phyloP scores from a whole-genome alignment of 2,113 vertebrate genomes.

The Plecotus auritus region DNA sequence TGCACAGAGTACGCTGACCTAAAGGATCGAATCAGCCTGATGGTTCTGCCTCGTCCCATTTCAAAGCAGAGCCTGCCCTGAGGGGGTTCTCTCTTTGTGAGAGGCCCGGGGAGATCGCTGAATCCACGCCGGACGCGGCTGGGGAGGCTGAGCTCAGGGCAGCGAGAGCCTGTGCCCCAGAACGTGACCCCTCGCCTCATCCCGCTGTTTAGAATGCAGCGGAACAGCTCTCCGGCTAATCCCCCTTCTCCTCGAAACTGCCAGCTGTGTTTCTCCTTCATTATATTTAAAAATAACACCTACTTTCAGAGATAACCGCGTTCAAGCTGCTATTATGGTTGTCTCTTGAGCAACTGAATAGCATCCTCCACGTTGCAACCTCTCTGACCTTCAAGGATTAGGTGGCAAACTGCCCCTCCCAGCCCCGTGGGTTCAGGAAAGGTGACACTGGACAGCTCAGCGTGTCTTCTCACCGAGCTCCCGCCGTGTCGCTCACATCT shows the following conservation, averaged over 20 bases:
- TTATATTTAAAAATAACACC: conserved; percentile 62
- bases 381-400: neutral
- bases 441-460: neutral
- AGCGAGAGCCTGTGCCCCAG: neutral
- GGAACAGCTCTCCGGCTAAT: neutral
- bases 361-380: neutral
- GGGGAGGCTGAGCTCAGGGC: neutral
- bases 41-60: conserved; percentile 3
- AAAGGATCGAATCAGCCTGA: neutral
- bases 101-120: neutral
- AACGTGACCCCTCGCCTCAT: neutral
- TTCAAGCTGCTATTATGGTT: neutral
- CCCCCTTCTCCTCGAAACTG: neutral
- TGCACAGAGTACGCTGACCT: neutral
- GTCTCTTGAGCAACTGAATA: conserved; percentile 36
- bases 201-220: neutral
- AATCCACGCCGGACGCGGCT: neutral
- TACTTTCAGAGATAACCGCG: conserved; percentile 37
- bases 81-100: neutral
- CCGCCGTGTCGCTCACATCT: neutral
- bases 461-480: neutral
- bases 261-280: conserved; percentile 48
- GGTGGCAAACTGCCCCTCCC: neutral
- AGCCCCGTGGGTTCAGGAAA: neutral
- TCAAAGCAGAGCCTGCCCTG: neutral